These are phyloP conservation scores for Protophormia terraenovae DNA, from an alignment of 2,888 invertebrate genomes.

Conservation along the genomic window DNA sequence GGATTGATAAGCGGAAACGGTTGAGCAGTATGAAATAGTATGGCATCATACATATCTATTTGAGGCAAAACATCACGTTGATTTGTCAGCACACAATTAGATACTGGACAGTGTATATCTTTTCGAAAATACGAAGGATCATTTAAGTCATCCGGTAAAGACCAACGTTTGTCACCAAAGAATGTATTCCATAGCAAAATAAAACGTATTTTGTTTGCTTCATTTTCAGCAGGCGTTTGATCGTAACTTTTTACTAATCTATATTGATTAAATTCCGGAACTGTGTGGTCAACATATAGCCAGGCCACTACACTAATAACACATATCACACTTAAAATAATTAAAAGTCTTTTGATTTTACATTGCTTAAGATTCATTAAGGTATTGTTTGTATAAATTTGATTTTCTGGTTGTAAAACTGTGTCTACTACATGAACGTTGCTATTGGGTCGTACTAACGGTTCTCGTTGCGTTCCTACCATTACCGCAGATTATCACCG, in stretches of 20 bases:
- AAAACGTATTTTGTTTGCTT: conserved; percentile 64
- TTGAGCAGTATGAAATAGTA: conserved; percentile 83
- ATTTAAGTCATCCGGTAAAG: conserved; percentile 73
- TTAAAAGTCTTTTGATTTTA: conserved; percentile 34
- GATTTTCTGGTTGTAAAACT: neutral
- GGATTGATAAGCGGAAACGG: conserved; percentile 76
- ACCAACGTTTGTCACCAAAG: conserved; percentile 76
- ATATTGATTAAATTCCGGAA: conserved; percentile 77
- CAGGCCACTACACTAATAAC: conserved; percentile 82
- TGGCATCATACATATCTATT: conserved; percentile 82
- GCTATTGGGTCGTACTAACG: conserved; percentile 30
- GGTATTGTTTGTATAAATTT: neutral
- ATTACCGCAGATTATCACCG: conserved; percentile 30
- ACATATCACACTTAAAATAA: conserved; percentile 22
- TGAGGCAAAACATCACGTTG: conserved; percentile 75
- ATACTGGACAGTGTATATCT: conserved; percentile 77
- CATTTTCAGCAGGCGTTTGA: neutral
- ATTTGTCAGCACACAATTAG: conserved; percentile 82
- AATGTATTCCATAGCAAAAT: conserved; percentile 79
- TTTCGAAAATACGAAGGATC: conserved; percentile 74
- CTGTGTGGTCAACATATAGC: conserved; percentile 69
- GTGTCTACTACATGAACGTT: neutral
- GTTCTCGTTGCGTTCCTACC: conserved; percentile 46
- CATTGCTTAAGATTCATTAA: conserved; percentile 32
- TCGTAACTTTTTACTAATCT: conserved; percentile 69